These are phyloP conservation scores for Typhlichthys subterraneus DNA, from an alignment of 2,797 vertebrate species.

Conservation along the genomic window DNA sequence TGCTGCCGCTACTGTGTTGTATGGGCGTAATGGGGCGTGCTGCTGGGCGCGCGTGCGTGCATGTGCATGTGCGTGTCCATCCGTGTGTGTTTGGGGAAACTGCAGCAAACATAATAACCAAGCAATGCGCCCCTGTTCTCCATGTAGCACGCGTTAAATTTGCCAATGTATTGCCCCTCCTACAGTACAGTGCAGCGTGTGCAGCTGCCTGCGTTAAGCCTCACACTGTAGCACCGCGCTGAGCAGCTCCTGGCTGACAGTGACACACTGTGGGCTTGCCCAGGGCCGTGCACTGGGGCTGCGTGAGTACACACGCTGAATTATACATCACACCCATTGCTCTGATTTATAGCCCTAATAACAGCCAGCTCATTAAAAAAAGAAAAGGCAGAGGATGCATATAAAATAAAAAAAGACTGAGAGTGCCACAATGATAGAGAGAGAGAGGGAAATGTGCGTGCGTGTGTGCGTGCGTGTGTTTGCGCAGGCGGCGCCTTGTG, in stretches of 20 bases:
- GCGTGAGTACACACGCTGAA: slow-evolving; percentile 98
- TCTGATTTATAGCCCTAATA: slow-evolving; percentile 99
- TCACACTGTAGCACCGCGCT: slow-evolving; percentile 25
- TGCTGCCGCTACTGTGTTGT: slow-evolving; percentile 75
- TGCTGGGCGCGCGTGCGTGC: slow-evolving; percentile 19
- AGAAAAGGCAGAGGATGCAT: slow-evolving; percentile 80
- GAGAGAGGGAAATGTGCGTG: slow-evolving; percentile 46
- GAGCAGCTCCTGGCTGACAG: slow-evolving; percentile 84
- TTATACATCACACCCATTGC: slow-evolving; percentile 98
- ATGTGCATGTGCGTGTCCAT: slow-evolving; percentile 14
- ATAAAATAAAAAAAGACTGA: slow-evolving; percentile 76
- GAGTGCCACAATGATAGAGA: slow-evolving; percentile 70
- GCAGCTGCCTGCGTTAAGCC: slow-evolving; percentile 1
- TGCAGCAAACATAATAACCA: not conserved
- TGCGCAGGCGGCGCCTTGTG: not conserved
- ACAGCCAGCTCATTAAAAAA: slow-evolving; percentile 98
- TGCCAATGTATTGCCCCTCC: not conserved
- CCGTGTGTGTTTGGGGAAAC: slow-evolving; percentile 18
- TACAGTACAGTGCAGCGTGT: slow-evolving; percentile 10
- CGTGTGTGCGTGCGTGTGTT: slow-evolving; percentile 43
- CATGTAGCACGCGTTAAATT: not conserved
- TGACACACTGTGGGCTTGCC: slow-evolving; percentile 96
- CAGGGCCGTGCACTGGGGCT: slow-evolving; percentile 87
- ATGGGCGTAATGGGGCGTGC: slow-evolving; percentile 53
- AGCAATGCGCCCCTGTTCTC: not conserved